Evolutionary conservation across 2,888 invertebrate species (phyloP).

Genomic region (Caenorhabditis afra): DNA sequence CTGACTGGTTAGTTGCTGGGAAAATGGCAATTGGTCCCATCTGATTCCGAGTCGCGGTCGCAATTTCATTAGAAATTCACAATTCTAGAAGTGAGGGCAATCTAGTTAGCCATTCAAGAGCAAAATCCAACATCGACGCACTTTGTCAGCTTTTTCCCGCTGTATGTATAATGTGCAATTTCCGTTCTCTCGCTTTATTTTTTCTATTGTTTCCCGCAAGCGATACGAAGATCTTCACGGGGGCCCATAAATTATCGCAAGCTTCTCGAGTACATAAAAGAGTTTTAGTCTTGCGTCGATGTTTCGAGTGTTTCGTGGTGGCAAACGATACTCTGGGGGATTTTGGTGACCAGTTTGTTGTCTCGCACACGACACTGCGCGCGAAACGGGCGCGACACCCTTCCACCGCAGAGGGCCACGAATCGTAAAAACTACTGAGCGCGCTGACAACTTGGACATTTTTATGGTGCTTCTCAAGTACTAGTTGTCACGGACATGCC

Average conservation of each 20-base stretch:
- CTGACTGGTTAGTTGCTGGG: slow-evolving; percentile 24
- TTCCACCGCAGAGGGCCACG: not conserved
- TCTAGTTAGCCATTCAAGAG: slow-evolving; percentile 24
- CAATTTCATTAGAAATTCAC: not conserved
- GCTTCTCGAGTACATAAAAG: slow-evolving; percentile 41
- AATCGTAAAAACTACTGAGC: slow-evolving; percentile 39
- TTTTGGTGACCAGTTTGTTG: slow-evolving; percentile 54
- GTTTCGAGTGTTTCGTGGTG: slow-evolving; percentile 36
- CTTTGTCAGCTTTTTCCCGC: slow-evolving; percentile 5
- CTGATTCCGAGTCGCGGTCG: not conserved
- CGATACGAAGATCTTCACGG: not conserved
- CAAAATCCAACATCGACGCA: no score
- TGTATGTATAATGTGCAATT: slow-evolving; percentile 19
- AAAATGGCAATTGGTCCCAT: not conserved
- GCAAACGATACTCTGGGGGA: slow-evolving; percentile 57
- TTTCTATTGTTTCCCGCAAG: not conserved
- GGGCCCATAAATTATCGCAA: slow-evolving; percentile 28
- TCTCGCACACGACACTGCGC: slow-evolving; percentile 12
- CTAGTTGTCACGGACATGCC: slow-evolving; percentile 44
- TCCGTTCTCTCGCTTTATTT: no score
- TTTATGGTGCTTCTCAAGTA: slow-evolving; percentile 41
- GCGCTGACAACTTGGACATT: slow-evolving; percentile 52
- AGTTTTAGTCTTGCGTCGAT: no score
- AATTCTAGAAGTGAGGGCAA: no score
- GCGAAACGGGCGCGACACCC: slow-evolving; percentile 5